Conservation (phyloP, 2,113 vertebrate species). For the Jacana jacana region DNA sequence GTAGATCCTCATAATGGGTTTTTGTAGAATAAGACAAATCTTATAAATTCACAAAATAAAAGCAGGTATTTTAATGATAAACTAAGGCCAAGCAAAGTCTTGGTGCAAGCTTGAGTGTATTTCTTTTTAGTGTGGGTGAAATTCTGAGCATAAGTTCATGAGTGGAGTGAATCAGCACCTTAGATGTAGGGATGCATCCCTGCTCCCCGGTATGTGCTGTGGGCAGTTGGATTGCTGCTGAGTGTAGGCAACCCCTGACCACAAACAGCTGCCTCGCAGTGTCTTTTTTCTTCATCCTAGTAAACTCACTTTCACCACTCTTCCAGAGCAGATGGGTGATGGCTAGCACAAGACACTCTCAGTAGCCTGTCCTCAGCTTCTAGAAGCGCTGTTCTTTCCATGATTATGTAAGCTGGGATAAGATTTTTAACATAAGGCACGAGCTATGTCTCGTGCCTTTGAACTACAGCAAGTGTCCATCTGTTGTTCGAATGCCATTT, state of each 20-base stretch:
- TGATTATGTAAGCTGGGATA: neutral
- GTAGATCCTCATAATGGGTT: neutral
- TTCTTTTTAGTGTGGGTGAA: neutral
- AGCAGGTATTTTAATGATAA: neutral
- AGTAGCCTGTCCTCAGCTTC: neutral
- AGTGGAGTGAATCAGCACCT: neutral
- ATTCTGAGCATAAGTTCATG: neutral
- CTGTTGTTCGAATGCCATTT: conserved; percentile 42
- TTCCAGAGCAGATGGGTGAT: neutral
- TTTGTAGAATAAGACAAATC: neutral
- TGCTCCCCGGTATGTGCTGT: neutral
- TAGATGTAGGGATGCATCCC: neutral
- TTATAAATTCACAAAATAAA: neutral
- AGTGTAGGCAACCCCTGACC: neutral
- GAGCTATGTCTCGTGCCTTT: neutral
- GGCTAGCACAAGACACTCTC: neutral
- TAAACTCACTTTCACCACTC: neutral
- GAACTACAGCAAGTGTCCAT: neutral
- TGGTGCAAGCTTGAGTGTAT: accelerated
- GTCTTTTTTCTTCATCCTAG: neutral
- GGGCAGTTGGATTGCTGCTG: neutral
- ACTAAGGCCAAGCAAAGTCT: neutral
- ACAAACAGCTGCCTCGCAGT: neutral
- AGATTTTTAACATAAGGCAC: neutral
- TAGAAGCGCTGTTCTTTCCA: neutral